Evolutionary conservation across 2,888 invertebrate genomes (phyloP), one percentile per base, ranked within the genome.

Genomic region (Catocala nupta): DNA sequence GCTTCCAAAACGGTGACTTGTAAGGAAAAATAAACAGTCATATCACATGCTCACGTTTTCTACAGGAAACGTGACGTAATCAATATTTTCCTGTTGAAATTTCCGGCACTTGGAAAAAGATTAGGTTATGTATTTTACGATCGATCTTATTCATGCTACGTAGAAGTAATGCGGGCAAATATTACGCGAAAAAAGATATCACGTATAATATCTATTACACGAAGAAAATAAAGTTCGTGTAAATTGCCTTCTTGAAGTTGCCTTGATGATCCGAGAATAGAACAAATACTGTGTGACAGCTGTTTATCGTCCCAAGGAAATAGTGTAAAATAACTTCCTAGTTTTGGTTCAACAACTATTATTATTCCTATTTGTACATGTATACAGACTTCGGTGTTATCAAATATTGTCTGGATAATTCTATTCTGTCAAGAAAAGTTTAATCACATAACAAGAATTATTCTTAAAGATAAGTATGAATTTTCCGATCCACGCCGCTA

Each of bases 31-130:
- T 63, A 77, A 70, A 73, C 70, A 70, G 63, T 64, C 59, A 55
- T 56, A 63, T 33, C 58, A 68, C 58, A 66, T 56, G 68, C 65
- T 57, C 36, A 36, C 53, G 63, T 68, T 67, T 64, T 64, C 58
- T 68, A 69, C 54, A 65, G 63, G 59, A 70, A 69, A 77, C 69
- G 65, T 75, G 75, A 68, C 62, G 61, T 66, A 64, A 68, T 62
- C 57, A 50, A 57, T 59, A 65, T 74, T 72, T 74, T 73, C 68
- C 75, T 65, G 67, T 71, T 62, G 57, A 73, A 73, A 77, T 71
- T 75, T 79, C 78, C 79, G 77, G 57, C 71, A 73, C 67, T 75
- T 69, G 65, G 63, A 68, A 70, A 64, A 70, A 68, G 66, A 78
- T 72, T 73, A 76, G 63, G 66, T 73, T 70, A 68, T 66, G 59